These are phyloP conservation scores for Eupsilia transversa DNA, from an alignment of 2,888 invertebrate genomes.

Conservation along the genomic window DNA sequence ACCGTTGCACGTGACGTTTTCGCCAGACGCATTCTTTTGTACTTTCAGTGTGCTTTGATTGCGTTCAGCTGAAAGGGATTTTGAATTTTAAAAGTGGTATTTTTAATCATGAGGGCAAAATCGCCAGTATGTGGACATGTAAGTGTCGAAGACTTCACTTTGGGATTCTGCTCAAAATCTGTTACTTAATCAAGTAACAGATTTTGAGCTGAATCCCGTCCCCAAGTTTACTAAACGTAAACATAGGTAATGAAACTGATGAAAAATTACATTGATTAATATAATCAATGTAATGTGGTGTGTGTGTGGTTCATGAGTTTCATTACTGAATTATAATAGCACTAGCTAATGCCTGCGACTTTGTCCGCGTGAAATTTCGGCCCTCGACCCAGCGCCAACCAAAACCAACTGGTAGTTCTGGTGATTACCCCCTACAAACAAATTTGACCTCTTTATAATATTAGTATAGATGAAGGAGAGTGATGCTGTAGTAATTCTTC, in stretches of 20 bases:
- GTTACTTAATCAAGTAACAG: neutral
- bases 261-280: neutral
- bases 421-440: too few species aligned
- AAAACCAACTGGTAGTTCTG: too few species aligned
- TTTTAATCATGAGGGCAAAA: too few species aligned
- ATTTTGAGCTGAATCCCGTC: too few species aligned
- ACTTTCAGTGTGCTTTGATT: slow-evolving; percentile 93
- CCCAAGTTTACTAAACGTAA: neutral
- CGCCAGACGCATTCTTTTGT: slow-evolving; percentile 88
- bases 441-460: too few species aligned
- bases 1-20: slow-evolving; percentile 85
- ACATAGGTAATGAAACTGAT: neutral
- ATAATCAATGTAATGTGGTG: too few species aligned
- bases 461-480: neutral
- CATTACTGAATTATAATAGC: neutral
- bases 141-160: neutral
- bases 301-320: too few species aligned
- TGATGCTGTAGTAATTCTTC: neutral
- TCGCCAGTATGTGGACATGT: neutral
- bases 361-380: too few species aligned
- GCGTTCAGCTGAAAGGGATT: slow-evolving; percentile 91
- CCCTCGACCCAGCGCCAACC: too few species aligned
- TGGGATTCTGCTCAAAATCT: neutral
- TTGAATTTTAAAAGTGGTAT: neutral
- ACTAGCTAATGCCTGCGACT: too few species aligned